These are phyloP conservation scores for Naja naja DNA, from an alignment of 2,113 vertebrate species.

Conservation along the genomic window DNA sequence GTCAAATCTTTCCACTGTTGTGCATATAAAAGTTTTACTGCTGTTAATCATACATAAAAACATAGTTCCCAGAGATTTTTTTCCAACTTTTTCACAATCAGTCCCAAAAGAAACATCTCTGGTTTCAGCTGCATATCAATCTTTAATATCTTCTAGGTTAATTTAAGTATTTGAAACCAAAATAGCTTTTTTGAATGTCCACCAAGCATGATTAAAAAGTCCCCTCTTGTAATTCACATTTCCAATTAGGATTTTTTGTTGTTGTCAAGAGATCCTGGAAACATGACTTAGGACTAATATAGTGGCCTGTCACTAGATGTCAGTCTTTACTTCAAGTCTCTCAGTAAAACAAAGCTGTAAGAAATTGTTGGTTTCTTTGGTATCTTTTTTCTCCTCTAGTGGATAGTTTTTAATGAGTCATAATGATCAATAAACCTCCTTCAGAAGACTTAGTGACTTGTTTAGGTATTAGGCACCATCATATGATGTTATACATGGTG, in stretches of 20 bases:
- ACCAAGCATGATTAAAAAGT: too few relatives aligned
- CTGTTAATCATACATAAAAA: not conserved
- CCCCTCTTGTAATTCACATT: not conserved
- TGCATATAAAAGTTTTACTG: not conserved
- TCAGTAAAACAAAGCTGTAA: not conserved
- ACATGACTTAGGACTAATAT: not conserved
- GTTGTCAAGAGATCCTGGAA: not conserved
- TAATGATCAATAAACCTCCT: not conserved
- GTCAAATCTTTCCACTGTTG: not conserved
- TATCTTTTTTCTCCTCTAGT: not conserved
- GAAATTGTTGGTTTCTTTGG: not conserved
- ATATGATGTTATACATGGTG: not conserved
- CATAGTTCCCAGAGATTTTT: not conserved
- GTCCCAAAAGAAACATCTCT: not conserved
- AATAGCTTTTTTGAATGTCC: not conserved
- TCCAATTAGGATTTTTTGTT: not conserved
- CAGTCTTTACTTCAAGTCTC: not conserved
- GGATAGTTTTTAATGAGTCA: not conserved
- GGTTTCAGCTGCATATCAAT: not conserved
- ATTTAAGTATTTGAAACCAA: not conserved
- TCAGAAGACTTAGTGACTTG: not conserved
- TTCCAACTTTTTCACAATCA: not conserved
- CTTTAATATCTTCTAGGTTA: not conserved
- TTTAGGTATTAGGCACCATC: not conserved
- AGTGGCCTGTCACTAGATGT: not conserved